Percentiles rank a stretch among this genome's conserved stretches.
phyloP scores from a whole-genome alignment of 2,888 invertebrate species.

The Corbicula japonica region DNA sequence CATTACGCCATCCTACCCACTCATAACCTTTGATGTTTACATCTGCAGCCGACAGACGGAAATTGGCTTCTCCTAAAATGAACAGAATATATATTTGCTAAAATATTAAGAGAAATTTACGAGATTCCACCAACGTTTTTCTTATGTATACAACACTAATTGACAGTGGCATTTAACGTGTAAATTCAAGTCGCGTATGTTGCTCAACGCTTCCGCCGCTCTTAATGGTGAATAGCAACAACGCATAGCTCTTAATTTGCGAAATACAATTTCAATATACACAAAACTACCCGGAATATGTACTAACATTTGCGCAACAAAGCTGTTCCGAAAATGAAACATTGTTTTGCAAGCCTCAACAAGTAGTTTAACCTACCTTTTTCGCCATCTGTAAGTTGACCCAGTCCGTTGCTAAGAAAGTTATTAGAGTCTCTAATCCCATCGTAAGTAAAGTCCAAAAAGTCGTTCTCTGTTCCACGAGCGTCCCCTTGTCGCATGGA shows the following conservation, averaged over 20 bases:
- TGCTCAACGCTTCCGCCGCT: too few relatives aligned
- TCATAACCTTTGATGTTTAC: constrained; percentile 90
- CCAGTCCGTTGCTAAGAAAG: constrained; percentile 91
- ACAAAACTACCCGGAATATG: too few relatives aligned
- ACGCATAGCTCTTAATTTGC: too few relatives aligned
- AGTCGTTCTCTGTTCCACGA: constrained; percentile 92
- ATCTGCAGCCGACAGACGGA: constrained; percentile 90
- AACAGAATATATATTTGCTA: background rate
- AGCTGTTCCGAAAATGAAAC: too few relatives aligned
- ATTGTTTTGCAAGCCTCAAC: too few relatives aligned
- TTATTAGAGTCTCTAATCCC: constrained; percentile 88
- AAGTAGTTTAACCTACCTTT: constrained; percentile 81
- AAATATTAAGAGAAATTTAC: background rate
- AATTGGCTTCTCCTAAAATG: constrained; percentile 91
- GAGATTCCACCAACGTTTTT: too few relatives aligned
- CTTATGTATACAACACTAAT: too few relatives aligned
- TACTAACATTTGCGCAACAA: too few relatives aligned
- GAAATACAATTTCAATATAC: too few relatives aligned
- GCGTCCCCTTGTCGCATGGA: constrained; percentile 96
- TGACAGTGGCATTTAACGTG: too few relatives aligned
- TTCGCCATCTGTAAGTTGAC: constrained; percentile 93
- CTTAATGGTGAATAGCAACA: too few relatives aligned
- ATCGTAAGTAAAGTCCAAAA: constrained; percentile 95
- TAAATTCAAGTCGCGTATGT: too few relatives aligned
- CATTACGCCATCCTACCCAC: constrained; percentile 95